Evolutionary conservation across 2,888 invertebrate genomes (phyloP).

Genomic region (Dioctria linearis): DNA sequence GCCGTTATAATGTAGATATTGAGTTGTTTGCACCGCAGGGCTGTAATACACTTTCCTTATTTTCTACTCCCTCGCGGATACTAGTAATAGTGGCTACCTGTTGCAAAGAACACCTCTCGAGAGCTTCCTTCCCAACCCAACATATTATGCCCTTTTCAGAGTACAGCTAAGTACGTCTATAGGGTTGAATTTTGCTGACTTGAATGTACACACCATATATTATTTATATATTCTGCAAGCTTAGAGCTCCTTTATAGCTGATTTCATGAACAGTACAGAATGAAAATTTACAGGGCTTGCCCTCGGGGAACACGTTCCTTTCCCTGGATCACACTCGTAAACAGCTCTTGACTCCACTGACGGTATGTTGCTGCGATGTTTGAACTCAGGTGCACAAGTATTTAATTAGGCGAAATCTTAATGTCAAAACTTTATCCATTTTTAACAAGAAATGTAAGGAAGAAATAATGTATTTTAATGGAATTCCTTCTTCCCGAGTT

Average conservation of each 20-base stretch:
- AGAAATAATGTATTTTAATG: slow-evolving; percentile 54
- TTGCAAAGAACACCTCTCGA: slow-evolving; percentile 38
- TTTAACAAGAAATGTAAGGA: slow-evolving; percentile 51
- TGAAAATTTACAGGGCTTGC: slow-evolving; percentile 56
- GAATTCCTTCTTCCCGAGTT: slow-evolving; percentile 38
- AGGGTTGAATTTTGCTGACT: slow-evolving; percentile 31
- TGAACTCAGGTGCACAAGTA: slow-evolving; percentile 57
- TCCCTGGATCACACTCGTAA: slow-evolving; percentile 26
- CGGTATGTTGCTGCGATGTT: slow-evolving; percentile 43
- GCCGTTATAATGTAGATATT: slow-evolving; percentile 50
- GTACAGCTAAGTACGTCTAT: slow-evolving; percentile 13
- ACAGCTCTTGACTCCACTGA: slow-evolving; percentile 27
- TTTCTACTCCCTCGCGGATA: slow-evolving; percentile 43
- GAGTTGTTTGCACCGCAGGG: slow-evolving; percentile 51
- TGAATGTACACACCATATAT: slow-evolving; percentile 55
- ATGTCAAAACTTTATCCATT: slow-evolving; percentile 57
- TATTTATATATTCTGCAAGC: slow-evolving; percentile 58
- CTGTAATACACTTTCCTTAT: slow-evolving; percentile 54
- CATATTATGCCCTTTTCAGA: not conserved
- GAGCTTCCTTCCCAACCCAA: not conserved
- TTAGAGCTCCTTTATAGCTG: slow-evolving; percentile 57
- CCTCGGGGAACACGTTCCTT: slow-evolving; percentile 37
- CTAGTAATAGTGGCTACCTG: slow-evolving; percentile 57
- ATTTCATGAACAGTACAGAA: slow-evolving; percentile 57
- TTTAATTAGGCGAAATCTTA: slow-evolving; percentile 57